phyloP scores from a whole-genome alignment of 2,797 vertebrate species.

The Trematomus bernacchii region DNA sequence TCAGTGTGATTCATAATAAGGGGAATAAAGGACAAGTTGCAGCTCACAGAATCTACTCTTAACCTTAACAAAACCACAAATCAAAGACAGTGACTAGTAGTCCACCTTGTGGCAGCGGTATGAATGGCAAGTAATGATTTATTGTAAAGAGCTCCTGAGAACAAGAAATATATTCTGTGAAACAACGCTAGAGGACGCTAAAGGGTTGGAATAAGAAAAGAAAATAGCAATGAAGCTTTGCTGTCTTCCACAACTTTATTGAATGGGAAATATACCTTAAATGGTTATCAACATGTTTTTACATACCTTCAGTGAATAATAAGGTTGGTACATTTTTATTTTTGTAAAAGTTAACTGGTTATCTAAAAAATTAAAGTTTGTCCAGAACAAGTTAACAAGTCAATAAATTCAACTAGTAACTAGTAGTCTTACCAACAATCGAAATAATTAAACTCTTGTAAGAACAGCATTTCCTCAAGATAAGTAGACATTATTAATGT shows the following conservation, averaged over 20 bases:
- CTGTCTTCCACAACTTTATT: too few relatives aligned
- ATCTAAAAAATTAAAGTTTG: neutral
- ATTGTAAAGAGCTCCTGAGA: neutral
- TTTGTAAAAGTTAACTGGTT: too few relatives aligned
- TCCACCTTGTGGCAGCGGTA: conserved; percentile 68
- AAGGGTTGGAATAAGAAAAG: neutral
- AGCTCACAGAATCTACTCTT: neutral
- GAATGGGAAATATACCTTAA: neutral
- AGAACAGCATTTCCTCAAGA: neutral
- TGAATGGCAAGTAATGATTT: conserved; percentile 18
- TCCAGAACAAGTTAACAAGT: neutral
- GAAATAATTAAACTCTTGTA: neutral
- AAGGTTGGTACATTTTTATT: neutral
- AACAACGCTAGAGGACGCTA: neutral
- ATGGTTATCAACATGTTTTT: neutral
- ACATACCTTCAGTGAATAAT: neutral
- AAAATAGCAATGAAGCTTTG: neutral
- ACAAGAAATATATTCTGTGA: neutral
- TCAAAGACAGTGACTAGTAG: conserved; percentile 29
- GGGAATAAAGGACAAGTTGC: neutral
- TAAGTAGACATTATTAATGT: too few relatives aligned
- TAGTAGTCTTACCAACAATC: neutral
- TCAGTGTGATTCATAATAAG: neutral
- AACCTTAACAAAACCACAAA: neutral
- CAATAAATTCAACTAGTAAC: neutral